Evolutionary conservation across 2,888 invertebrate species (phyloP), one percentile per base, ranked within the genome.

Genomic region (Melinaea menophilus): DNA sequence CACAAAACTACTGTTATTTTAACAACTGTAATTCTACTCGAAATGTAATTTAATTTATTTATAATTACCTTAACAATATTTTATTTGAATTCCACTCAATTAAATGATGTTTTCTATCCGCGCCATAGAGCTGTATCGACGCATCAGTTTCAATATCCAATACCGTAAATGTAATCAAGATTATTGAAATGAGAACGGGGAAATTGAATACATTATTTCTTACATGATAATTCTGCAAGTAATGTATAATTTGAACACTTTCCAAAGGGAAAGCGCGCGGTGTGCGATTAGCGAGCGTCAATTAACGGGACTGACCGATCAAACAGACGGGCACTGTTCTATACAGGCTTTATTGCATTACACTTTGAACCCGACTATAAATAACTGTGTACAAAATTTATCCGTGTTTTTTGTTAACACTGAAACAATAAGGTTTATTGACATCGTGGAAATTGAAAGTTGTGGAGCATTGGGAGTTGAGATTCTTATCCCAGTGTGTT

Each of bases 201-300:
- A 11, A 51, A 9, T 31, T 11, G 7, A 31, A 3, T 56, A n/a
- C 9, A 46, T 34, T 46, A 13, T 54, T 56, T 59, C 59, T 59
- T 59, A 55, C 56, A 34, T 31, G 33, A 46, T 47, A 55, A 55
- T 59, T 34, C 22, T 57, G 66, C 55, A 69, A 66, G 63, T 63
- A 63, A 64, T 68, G 65, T 65, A 69, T 57, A 69, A 63, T 71
- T 67, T 70, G 57, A 75, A 79, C 83, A 81, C 85, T 88, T 88
- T 88, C 85, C 81, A 84, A 86, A 85, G 79, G 84, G 88, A 88
- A 88, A 88, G 86, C 82, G 81, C 76, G 77, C 79, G 80, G 79
- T 84, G 79, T 80, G 81, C 81, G 81, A 85, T 85, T 85, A 84
- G 81, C 81, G 79, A 74, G 79, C 75, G 81, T 77, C 82, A 85